Conservation (phyloP, 2,113 vertebrate species). For the Maccullochella peelii region DNA sequence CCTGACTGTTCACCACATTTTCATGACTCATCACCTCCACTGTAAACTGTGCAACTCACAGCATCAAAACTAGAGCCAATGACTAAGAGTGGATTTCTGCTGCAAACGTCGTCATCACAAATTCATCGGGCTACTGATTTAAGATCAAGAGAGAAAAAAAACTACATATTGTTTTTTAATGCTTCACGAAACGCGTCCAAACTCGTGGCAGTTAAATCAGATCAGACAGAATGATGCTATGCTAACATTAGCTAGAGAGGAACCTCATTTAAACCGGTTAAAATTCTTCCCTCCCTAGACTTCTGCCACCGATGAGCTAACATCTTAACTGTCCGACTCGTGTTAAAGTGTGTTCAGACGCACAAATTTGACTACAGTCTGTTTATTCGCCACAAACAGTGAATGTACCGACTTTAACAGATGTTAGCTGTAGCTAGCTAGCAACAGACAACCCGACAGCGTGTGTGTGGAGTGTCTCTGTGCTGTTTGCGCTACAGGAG, state of each 20-base stretch:
- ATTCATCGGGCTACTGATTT: background rate
- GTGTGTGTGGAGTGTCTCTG: too few species aligned
- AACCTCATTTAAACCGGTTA: background rate
- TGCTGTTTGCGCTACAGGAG: too few species aligned
- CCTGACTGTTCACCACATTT: background rate
- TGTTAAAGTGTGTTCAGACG: background rate
- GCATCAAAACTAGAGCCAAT: background rate
- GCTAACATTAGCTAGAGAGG: background rate
- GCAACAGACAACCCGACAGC: too few species aligned
- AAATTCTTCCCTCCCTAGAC: too few species aligned
- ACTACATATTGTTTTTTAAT: too few species aligned
- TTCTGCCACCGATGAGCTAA: too few species aligned
- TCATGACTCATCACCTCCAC: background rate
- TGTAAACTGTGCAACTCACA: slow-evolving; percentile 19
- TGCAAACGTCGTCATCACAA: background rate
- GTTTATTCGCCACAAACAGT: background rate
- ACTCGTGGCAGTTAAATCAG: too few species aligned
- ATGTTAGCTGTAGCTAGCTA: background rate
- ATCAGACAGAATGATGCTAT: background rate
- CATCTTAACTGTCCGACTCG: background rate
- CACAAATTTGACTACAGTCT: background rate
- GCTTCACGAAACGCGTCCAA: too few species aligned
- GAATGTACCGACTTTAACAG: background rate
- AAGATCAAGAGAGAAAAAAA: background rate
- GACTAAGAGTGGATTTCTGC: background rate